A percentile compares a stretch with the other conserved stretches of the same genome.
Conservation (phyloP, 2,888 invertebrate genomes). For the Thumatha senex region DNA sequence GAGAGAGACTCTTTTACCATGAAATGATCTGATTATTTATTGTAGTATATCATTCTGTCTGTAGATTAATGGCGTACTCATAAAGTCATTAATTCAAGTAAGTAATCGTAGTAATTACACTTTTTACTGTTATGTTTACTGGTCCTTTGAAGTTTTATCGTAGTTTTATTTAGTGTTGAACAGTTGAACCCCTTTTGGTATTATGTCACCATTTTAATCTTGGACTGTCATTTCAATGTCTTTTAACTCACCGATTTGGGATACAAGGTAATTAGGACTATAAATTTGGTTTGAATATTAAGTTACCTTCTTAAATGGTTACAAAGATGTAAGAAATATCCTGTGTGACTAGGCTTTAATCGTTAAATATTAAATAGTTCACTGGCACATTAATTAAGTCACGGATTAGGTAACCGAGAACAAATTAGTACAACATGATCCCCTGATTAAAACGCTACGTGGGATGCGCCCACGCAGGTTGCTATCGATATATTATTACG, state of each 20-base stretch:
- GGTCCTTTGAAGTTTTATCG: conserved; percentile 34
- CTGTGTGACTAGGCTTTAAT: not conserved
- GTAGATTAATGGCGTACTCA: conserved; percentile 24
- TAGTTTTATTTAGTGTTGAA: conserved; percentile 20
- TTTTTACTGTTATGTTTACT: conserved; percentile 33
- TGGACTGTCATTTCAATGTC: conserved; percentile 13
- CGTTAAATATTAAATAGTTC: conserved; percentile 31
- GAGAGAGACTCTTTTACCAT: not conserved
- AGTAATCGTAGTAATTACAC: conserved; percentile 41
- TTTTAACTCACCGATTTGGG: conserved; percentile 8
- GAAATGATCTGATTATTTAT: not conserved
- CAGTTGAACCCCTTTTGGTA: conserved; percentile 6
- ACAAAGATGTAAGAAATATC: too few species aligned
- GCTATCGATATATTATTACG: conserved; percentile 49
- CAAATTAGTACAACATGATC: conserved; percentile 44
- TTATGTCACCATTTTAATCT: conserved; percentile 6
- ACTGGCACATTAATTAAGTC: conserved; percentile 30
- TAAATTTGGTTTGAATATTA: conserved; percentile 9
- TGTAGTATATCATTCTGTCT: not conserved
- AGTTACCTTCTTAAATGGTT: not conserved
- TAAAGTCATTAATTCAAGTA: conserved; percentile 36
- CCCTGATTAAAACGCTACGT: conserved; percentile 42
- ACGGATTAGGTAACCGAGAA: conserved; percentile 40
- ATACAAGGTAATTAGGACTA: conserved; percentile 9
- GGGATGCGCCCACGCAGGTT: conserved; percentile 61